Conservation (phyloP, 2,113 vertebrate genomes). For the Columba janthina region DNA sequence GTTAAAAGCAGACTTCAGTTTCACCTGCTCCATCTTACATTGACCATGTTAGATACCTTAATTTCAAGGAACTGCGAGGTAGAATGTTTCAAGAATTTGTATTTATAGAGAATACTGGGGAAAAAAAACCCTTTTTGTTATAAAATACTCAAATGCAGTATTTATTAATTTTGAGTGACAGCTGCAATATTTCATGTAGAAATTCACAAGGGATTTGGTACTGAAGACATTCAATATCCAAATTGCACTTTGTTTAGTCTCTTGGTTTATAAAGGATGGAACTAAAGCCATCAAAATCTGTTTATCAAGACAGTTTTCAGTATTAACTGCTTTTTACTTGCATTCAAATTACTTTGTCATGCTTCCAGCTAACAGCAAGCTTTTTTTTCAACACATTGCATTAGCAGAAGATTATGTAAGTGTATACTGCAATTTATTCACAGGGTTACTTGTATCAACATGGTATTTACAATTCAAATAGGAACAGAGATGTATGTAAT, state of each 20-base stretch:
- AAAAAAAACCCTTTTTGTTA: not conserved
- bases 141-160: not conserved
- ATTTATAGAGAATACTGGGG: not conserved
- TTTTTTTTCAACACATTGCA: not conserved
- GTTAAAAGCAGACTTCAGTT: not conserved
- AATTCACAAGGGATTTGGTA: not conserved
- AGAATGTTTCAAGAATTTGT: not conserved
- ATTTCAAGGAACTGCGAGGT: not conserved
- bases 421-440: not conserved
- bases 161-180: not conserved
- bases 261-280: not conserved
- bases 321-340: not conserved
- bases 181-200: not conserved
- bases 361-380: conserved; percentile 1
- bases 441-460: conserved; percentile 12
- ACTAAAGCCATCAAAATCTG: conserved; percentile 14
- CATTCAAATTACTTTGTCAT: not conserved
- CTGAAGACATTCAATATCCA: conserved; percentile 2
- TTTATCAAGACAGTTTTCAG: not conserved
- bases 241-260: conserved; percentile 15
- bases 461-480: conserved; percentile 38
- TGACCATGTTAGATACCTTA: not conserved
- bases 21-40: not conserved
- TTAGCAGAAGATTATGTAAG: conserved; percentile 27
- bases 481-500: not conserved